A percentile compares a stretch with the other conserved stretches of the same genome.
Evolutionary conservation across 2,797 vertebrate species (phyloP).

Genomic region (Parauchenoglanis punctatus): DNA sequence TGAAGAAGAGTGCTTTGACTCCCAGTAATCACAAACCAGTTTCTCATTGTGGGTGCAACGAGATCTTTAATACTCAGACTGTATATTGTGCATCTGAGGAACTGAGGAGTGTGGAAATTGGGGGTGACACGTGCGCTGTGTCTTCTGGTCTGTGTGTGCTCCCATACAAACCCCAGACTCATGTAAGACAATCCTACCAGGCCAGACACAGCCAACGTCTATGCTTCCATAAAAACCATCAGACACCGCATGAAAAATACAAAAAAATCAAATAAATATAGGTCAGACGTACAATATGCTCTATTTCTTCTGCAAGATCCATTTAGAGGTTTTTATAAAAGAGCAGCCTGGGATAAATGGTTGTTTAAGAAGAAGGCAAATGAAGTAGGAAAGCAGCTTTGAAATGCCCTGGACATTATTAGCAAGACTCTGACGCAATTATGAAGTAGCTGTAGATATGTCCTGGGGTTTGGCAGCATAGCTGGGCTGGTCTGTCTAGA

Average conservation of each 20-base stretch:
- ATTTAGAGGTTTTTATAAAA: slow-evolving; percentile 11
- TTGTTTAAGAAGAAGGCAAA: slow-evolving; percentile 36
- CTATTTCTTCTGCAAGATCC: slow-evolving; percentile 16
- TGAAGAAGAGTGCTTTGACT: slow-evolving; percentile 6
- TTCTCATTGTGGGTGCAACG: slow-evolving; percentile 31
- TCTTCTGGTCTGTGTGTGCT: slow-evolving; percentile 28
- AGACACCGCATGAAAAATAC: not conserved
- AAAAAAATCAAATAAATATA: slow-evolving; percentile 5
- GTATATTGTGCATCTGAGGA: slow-evolving; percentile 34
- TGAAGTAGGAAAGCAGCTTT: slow-evolving; percentile 40
- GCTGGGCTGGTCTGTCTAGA: not conserved
- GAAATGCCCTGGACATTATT: slow-evolving; percentile 47
- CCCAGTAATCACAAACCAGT: slow-evolving; percentile 18
- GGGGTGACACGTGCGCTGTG: slow-evolving; percentile 38
- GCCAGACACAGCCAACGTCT: slow-evolving; percentile 29
- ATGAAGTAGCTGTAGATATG: slow-evolving; percentile 8
- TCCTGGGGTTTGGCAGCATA: slow-evolving; percentile 10
- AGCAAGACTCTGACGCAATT: slow-evolving; percentile 22
- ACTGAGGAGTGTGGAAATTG: slow-evolving; percentile 21
- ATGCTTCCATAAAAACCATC: slow-evolving; percentile 11
- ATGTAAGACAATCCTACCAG: slow-evolving; percentile 40
- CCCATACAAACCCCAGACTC: slow-evolving; percentile 33
- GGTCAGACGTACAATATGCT: not conserved
- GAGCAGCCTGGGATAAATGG: slow-evolving; percentile 49
- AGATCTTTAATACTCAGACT: slow-evolving; percentile 34